Evolutionary conservation across 2,888 invertebrate species (phyloP).

Genomic region (Chesias legatella): DNA sequence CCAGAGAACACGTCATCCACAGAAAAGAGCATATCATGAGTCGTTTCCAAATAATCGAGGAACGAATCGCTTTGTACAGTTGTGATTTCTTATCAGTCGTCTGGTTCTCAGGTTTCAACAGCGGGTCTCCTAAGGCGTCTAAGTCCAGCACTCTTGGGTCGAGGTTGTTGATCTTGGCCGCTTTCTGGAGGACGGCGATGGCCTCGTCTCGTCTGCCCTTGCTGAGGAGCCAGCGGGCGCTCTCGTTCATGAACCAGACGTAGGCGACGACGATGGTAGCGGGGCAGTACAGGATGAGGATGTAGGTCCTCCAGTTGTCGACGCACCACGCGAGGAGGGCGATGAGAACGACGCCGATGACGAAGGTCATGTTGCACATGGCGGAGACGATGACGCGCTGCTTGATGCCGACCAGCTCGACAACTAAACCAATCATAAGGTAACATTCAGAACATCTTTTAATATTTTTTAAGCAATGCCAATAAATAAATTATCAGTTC

Average conservation of each 20-base stretch:
- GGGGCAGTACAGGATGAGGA: constrained; percentile 86
- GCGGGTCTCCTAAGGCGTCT: constrained; percentile 64
- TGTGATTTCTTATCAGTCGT: constrained; percentile 61
- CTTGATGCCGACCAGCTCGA: constrained; percentile 89
- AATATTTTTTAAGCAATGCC: too few relatives aligned
- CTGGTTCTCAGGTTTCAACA: constrained; percentile 54
- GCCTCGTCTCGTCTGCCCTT: constrained; percentile 85
- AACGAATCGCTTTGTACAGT: constrained; percentile 74
- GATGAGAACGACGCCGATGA: constrained; percentile 85
- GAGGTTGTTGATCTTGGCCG: constrained; percentile 83
- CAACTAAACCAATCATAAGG: constrained; percentile 72
- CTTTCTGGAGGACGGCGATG: constrained; percentile 80
- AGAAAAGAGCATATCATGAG: constrained; percentile 85
- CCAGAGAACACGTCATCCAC: constrained; percentile 89
- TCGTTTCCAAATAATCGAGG: constrained; percentile 79
- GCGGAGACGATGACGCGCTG: constrained; percentile 88
- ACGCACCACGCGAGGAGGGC: constrained; percentile 86
- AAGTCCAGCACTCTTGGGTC: constrained; percentile 72
- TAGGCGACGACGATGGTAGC: constrained; percentile 84
- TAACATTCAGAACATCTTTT: too few relatives aligned
- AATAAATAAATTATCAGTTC: too few relatives aligned
- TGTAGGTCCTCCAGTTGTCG: constrained; percentile 86
- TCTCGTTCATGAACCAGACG: constrained; percentile 87
- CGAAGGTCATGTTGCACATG: constrained; percentile 87
- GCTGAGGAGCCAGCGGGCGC: constrained; percentile 88